Percentiles rank a stretch among this genome's conserved stretches.
Evolutionary conservation across 2,113 vertebrate genomes (phyloP).

Genomic region (Mionectes macconnelli): DNA sequence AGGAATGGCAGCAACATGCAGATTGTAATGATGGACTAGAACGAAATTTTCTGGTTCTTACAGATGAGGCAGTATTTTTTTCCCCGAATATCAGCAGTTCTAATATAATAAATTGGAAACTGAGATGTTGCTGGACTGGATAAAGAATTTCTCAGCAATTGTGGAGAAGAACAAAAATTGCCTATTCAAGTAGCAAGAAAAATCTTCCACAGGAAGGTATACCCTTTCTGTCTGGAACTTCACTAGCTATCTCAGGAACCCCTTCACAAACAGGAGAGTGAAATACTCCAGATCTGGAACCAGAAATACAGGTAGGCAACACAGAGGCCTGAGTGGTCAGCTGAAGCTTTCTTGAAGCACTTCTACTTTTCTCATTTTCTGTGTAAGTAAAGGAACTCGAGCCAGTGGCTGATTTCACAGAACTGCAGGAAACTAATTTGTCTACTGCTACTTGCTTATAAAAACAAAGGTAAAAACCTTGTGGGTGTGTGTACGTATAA

Average conservation of each 20-base stretch:
- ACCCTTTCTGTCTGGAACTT: background rate
- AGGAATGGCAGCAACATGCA: background rate
- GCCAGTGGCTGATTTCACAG: background rate
- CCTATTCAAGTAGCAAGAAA: background rate
- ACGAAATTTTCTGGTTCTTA: background rate
- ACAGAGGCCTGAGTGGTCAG: background rate
- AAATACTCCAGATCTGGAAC: background rate
- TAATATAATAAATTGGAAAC: background rate
- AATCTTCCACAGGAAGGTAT: background rate
- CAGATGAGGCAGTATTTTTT: background rate
- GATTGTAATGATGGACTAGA: background rate
- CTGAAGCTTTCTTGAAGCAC: background rate
- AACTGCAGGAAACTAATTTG: background rate
- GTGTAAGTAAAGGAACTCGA: background rate
- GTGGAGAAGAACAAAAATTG: background rate
- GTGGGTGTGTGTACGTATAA: fast-evolving
- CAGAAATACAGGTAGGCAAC: background rate
- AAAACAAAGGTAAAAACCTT: background rate
- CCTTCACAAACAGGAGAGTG: background rate
- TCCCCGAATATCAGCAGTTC: background rate
- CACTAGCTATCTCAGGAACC: background rate
- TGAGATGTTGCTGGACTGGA: background rate
- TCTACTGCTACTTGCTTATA: background rate
- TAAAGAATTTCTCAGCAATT: background rate
- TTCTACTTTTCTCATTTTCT: background rate